A percentile compares a stretch with the other conserved stretches of the same genome.
These are phyloP conservation scores for Chelmon rostratus DNA, from an alignment of 2,797 vertebrate species.

Conservation along the genomic window DNA sequence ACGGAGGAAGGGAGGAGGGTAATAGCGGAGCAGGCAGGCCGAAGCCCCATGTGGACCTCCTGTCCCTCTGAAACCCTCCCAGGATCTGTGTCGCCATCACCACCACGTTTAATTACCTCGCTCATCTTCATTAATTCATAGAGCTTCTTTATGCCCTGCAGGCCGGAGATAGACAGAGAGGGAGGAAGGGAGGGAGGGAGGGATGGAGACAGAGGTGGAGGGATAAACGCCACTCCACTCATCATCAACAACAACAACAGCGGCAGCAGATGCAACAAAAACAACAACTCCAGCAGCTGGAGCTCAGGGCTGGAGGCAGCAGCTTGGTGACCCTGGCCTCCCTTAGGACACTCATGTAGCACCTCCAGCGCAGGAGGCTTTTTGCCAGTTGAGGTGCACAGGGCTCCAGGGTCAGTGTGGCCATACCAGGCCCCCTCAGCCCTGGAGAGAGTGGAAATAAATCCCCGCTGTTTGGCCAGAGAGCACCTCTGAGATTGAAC, in stretches of 20 bases:
- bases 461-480: conserved; percentile 73
- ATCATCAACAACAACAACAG: conserved; percentile 85
- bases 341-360: conserved; percentile 58
- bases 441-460: conserved; percentile 67
- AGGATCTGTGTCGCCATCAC: conserved; percentile 89
- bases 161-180: conserved; percentile 78
- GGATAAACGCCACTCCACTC: conserved; percentile 46
- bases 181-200: conserved; percentile 29
- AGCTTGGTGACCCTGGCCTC: conserved; percentile 60
- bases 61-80: conserved; percentile 92
- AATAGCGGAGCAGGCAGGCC: conserved; percentile 60
- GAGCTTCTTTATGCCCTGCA: conserved; percentile 89
- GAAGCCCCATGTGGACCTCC: conserved; percentile 83
- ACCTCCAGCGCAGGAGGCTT: conserved; percentile 56
- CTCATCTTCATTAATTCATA: conserved; percentile 96
- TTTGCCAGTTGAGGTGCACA: conserved; percentile 70
- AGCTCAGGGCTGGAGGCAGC: conserved; percentile 45
- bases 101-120: conserved; percentile 94
- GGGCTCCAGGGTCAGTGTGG: conserved; percentile 81
- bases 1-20: conserved; percentile 52
- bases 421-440: conserved; percentile 40
- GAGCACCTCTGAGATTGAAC: conserved; percentile 71
- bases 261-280: conserved; percentile 72
- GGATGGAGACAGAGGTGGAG: conserved; percentile 62
- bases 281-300: conserved; percentile 68